These are phyloP conservation scores for Nasua narica DNA, from an alignment of 2,797 vertebrate genomes.

Conservation along the genomic window DNA sequence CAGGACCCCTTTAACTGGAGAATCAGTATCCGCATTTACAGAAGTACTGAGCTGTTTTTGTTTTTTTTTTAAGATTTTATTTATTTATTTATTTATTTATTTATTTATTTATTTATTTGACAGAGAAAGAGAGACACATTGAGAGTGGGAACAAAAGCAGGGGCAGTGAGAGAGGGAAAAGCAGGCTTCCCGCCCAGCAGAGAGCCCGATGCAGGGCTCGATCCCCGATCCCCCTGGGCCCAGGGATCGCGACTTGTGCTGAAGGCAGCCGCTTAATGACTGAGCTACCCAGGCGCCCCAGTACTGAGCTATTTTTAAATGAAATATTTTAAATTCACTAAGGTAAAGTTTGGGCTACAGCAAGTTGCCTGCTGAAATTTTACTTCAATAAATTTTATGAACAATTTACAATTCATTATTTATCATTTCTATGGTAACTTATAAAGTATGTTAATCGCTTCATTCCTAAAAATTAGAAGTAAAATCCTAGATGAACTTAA, in stretches of 20 bases:
- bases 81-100: no score
- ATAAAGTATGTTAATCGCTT: background rate
- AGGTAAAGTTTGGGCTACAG: background rate
- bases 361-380: background rate
- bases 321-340: background rate
- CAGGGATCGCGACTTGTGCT: no score
- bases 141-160: no score
- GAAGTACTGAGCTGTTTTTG: background rate
- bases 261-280: no score
- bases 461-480: slow-evolving; percentile 28
- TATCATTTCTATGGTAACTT: slow-evolving; percentile 9
- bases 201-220: no score
- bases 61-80: no score
- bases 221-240: no score
- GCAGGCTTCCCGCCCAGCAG: no score
- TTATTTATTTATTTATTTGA: no score
- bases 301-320: background rate
- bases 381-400: background rate
- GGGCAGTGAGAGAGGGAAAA: no score
- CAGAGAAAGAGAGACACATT: no score
- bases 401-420: background rate
- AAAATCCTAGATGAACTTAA: slow-evolving; percentile 33
- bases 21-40: background rate
- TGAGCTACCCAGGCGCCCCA: no score
- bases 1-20: background rate